Conservation (phyloP, 2,113 vertebrate genomes). For the Heliornis fulica region DNA sequence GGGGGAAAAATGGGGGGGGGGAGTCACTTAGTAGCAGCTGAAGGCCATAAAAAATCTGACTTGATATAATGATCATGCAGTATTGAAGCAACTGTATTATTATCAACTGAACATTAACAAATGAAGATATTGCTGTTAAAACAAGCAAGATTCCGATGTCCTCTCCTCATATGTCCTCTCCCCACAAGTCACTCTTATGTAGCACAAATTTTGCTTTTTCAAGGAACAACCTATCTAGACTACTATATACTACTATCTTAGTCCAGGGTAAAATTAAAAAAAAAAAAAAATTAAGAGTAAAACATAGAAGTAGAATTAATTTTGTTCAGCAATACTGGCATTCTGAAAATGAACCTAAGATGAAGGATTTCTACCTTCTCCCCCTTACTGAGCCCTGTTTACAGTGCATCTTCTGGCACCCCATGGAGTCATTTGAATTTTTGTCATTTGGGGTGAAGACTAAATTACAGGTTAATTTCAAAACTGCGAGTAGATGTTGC, state of each 20-base stretch:
- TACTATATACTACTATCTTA: not conserved
- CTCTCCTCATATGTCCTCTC: not conserved
- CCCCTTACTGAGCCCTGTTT: conserved; percentile 75
- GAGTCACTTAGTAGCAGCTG: not conserved
- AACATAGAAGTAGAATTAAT: conserved; percentile 27
- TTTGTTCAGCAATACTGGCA: conserved; percentile 46
- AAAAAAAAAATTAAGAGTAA: not conserved
- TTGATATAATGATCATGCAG: not conserved
- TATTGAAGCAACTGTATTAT: not conserved
- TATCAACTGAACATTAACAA: not conserved
- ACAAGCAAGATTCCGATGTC: not conserved
- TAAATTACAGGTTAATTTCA: conserved; percentile 89
- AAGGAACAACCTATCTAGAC: not conserved
- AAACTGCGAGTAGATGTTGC: conserved; percentile 79
- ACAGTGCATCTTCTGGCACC: conserved; percentile 80
- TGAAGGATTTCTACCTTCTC: conserved; percentile 61
- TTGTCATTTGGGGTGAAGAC: conserved; percentile 86
- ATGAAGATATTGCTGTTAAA: not conserved
- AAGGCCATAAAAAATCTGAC: not conserved
- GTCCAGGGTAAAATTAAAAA: conserved; percentile 23
- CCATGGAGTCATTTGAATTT: conserved; percentile 83
- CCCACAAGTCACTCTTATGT: not conserved
- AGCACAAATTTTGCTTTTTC: conserved; percentile 19
- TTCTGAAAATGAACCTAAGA: conserved; percentile 29
- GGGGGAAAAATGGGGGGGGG: not conserved